Conservation (phyloP, 1,140 invertebrate genomes). For the Polyergus mexicanus region DNA sequence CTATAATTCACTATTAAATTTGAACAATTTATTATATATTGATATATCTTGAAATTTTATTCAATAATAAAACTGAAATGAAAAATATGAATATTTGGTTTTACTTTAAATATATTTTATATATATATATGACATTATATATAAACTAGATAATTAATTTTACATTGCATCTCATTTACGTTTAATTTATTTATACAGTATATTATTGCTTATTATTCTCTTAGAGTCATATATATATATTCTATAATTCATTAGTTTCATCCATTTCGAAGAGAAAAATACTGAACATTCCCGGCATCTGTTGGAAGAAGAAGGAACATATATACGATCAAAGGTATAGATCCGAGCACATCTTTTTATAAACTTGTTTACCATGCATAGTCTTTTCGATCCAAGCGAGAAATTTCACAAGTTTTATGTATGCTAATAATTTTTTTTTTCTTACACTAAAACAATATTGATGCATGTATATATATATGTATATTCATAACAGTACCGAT, state of each 20-base stretch:
- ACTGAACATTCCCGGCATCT: slow-evolving; percentile 62
- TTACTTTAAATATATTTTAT: slow-evolving; percentile 4
- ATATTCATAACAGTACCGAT: background rate
- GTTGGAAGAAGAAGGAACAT: slow-evolving; percentile 35
- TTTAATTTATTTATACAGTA: background rate
- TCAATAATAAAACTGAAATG: background rate
- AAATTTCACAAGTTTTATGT: background rate
- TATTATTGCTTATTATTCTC: background rate
- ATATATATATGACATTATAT: background rate
- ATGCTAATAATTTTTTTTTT: slow-evolving; percentile 39
- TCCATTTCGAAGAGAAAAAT: slow-evolving; percentile 37
- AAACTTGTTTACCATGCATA: slow-evolving; percentile 19
- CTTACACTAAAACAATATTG: background rate
- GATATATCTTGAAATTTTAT: background rate
- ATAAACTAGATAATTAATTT: background rate
- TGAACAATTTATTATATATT: background rate
- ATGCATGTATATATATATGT: background rate
- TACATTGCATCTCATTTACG: background rate
- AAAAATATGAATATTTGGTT: background rate
- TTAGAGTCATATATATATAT: background rate
- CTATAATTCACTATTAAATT: background rate
- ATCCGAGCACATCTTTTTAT: background rate
- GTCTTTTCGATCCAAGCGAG: background rate
- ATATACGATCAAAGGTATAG: background rate
- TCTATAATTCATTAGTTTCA: background rate